phyloP scores from a whole-genome alignment of 2,797 vertebrate genomes.

The Toxotes lorentzi region DNA sequence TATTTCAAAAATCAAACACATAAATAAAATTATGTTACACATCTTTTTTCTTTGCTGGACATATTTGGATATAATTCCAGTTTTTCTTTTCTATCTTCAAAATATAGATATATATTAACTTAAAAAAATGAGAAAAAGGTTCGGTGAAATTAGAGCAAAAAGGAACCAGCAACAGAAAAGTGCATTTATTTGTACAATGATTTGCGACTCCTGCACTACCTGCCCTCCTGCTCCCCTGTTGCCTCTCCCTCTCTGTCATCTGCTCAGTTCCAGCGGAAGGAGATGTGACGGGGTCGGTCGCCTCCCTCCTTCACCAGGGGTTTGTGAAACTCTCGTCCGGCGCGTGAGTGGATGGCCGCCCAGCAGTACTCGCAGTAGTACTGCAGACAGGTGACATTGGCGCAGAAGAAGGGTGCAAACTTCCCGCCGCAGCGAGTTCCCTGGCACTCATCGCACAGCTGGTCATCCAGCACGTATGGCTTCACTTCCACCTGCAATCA shows the following conservation, averaged over 20 bases:
- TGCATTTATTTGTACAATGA: conserved; percentile 95
- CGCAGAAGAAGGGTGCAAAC: conserved; percentile 99
- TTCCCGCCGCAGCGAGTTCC: conserved; percentile 98
- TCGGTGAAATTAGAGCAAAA: conserved; percentile 85
- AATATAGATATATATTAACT: conserved; percentile 85
- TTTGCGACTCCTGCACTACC: conserved; percentile 87
- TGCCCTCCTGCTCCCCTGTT: conserved; percentile 77
- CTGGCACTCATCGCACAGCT: conserved; percentile 99
- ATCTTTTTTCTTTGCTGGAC: conserved; percentile 79
- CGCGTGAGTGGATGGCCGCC: conserved; percentile 99
- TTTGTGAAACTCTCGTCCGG: conserved; percentile 99
- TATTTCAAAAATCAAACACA: conserved; percentile 78
- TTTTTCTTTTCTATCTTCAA: conserved; percentile 84
- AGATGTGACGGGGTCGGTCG: conserved; percentile 98
- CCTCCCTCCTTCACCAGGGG: conserved; percentile 99
- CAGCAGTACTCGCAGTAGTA: conserved; percentile 99
- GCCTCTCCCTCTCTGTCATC: conserved; percentile 64
- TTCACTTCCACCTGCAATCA: conserved; percentile 97
- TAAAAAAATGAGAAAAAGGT: conserved; percentile 70
- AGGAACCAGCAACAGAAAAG: conserved; percentile 97
- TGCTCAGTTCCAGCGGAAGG: conserved; percentile 99
- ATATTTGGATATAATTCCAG: conserved; percentile 83
- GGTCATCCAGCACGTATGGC: conserved; percentile 99
- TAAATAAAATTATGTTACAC: conserved; percentile 84
- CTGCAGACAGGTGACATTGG: conserved; percentile 99